Evolutionary conservation across 2,888 invertebrate genomes (phyloP), one percentile per base, ranked within the genome.

Genomic region (Scaptomyza parva): DNA sequence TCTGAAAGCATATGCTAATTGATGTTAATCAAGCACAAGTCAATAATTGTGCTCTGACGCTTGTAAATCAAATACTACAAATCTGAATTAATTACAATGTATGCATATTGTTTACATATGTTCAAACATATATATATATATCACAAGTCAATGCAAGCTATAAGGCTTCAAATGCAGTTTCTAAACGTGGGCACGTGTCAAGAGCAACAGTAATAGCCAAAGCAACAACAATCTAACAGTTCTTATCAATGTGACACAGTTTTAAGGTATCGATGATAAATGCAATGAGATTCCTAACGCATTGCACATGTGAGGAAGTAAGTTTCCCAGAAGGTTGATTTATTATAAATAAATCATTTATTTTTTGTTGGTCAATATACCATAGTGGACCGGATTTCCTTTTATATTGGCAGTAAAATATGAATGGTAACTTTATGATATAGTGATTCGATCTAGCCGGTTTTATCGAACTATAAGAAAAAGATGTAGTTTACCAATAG

Each of bases 11-110:
- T 48, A 77, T 77, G 72, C 59, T 66, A 77, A 72, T 72, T n/a
- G 59, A 71, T 71, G 71, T 58, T 71, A 71, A 71, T 76, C 50
- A 22, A 48, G 33, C 78, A 72, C 58, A 59, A 72, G 58, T 20
- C 40, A 30, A 43, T 58, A 39, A 55, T 58, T 48, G 22, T 53
- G 3, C 37, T 37, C 48, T 59, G 69, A 53, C 60, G 61, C 20
- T 39, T 43, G 50, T 18, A 33, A 43, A 53, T 64, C 41, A 11
- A 44, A 30, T 44, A 55, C 20, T 14, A 14, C n/a, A 58, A 37
- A 66, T 22, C 35, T 20, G 43, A 39, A 20, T 43, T 39, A 44
- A 54, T 45, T 35, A 35, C 47, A 28, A 17, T 14, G n/a, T 48
- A 20, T 20, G 9, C 9, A 35, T 40, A 26, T 30, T 14, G n/a